Base-by-base conservation (phyloP, 2,797 vertebrate genomes). In the Schizopygopsis malacanthus region DNA sequence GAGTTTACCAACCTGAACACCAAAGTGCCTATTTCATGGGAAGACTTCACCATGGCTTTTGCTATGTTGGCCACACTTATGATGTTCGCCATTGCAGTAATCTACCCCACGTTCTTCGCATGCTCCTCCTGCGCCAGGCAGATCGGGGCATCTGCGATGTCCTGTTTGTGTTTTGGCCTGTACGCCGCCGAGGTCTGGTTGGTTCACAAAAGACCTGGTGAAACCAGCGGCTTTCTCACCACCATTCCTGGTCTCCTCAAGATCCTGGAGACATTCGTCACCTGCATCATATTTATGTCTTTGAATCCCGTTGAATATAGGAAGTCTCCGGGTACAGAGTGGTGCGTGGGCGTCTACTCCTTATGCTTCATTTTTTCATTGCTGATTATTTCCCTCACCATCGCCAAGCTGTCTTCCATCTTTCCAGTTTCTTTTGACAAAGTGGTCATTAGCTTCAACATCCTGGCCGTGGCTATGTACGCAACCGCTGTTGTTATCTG, bases 281-380 rank as follows among this genome's bases (percentile, higher is more conserved):
- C 96, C 50, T 97, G 97, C 77, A 94, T 97, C 45, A 97, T 97
- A 91, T 97, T 97, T 91, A 93, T 87, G 0, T 95, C 94, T 15
- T 79, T 96, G 86, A 94, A 94, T 63, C 16, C 28, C 3, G 0
- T 13, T 2, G 88, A 87, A 8, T 52, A 89, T 75, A 4, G 0
- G 0, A 0, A 0, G 0, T 20, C 1, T 0, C 5, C 93, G 0
- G 94, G 71, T 4, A 85, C 95, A 50, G 92, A 93, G 89, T 97
- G 97, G 97, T 97, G 97, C 0, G 92, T 97, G 84, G 95, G 96
- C 0, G 96, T 96, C 61, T 98, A 96, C 86, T 94, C 94, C 45
- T 70, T 98, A 89, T 97, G 97, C 93, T 97, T 98, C 92, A 94
- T 96, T 89, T 67, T 96, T 72, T 93, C 96, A 18, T 37, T 97